These are phyloP conservation scores for Perca flavescens DNA, from an alignment of 2,113 vertebrate genomes.

Conservation along the genomic window DNA sequence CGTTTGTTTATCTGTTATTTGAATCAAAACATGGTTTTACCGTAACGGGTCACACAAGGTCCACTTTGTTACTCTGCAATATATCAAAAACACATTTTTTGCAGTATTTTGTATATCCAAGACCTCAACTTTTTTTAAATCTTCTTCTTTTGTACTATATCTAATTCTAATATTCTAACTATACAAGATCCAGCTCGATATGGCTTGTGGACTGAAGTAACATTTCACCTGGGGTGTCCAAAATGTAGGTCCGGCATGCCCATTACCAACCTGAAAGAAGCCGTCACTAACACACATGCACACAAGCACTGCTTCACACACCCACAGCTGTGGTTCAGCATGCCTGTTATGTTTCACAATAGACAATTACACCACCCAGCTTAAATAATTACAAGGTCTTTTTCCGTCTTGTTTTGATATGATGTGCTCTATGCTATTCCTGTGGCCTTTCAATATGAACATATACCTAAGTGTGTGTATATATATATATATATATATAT, in stretches of 20 bases:
- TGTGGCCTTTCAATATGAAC: constrained; percentile 86
- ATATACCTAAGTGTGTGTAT: constrained; percentile 60
- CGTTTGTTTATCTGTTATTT: constrained; percentile 71
- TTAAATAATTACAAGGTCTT: constrained; percentile 67
- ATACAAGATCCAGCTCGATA: constrained; percentile 62
- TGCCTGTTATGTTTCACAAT: constrained; percentile 67
- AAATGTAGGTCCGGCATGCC: constrained; percentile 49
- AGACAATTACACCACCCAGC: constrained; percentile 58
- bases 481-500: constrained; percentile 63
- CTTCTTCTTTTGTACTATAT: constrained; percentile 83
- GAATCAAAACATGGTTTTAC: constrained; percentile 76
- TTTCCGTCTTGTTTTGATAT: constrained; percentile 74
- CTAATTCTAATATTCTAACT: constrained; percentile 59
- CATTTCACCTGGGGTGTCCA: constrained; percentile 74
- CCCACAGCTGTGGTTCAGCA: constrained; percentile 69
- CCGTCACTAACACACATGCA: constrained; percentile 29
- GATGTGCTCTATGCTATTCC: constrained; percentile 83
- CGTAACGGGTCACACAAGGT: constrained; percentile 80
- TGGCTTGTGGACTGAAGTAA: constrained; percentile 74
- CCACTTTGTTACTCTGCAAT: constrained; percentile 86
- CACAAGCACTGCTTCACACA: constrained; percentile 37
- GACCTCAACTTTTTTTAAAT: constrained; percentile 77
- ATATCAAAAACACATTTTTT: constrained; percentile 78
- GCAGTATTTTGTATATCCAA: constrained; percentile 83
- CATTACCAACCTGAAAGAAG: constrained; percentile 44